These are phyloP conservation scores for Fulica atra DNA, from an alignment of 2,113 vertebrate genomes.

Conservation along the genomic window DNA sequence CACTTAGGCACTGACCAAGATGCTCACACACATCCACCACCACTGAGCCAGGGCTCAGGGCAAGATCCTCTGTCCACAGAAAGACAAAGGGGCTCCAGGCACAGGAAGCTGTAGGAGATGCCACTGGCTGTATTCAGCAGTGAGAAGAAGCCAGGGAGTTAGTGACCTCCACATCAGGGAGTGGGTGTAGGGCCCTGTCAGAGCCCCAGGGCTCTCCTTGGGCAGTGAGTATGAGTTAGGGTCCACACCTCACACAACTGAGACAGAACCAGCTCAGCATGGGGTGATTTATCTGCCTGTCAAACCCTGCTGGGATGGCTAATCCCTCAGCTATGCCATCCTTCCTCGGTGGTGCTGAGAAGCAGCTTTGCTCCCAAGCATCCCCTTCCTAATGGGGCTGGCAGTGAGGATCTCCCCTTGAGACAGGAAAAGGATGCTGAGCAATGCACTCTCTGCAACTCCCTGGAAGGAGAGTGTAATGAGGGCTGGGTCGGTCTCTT, in stretches of 20 bases:
- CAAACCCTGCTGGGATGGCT: neutral
- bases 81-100: neutral
- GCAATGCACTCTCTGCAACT: too few species aligned
- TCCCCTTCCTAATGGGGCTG: neutral
- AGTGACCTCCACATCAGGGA: neutral
- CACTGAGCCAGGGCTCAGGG: neutral
- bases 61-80: rapidly evolving
- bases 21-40: rapidly evolving
- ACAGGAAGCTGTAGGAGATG: neutral
- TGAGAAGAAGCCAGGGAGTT: neutral
- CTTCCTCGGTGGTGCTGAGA: neutral
- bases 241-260: neutral
- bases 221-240: too few species aligned
- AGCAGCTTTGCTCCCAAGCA: neutral
- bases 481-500: too few species aligned
- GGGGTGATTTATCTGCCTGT: neutral
- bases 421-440: too few species aligned
- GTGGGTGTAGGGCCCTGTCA: neutral
- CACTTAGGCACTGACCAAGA: neutral
- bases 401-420: neutral
- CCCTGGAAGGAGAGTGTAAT: too few species aligned
- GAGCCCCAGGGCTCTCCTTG: neutral
- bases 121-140: neutral
- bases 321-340: neutral
- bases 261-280: too few species aligned